Base-by-base conservation (phyloP, 2,888 invertebrate species). In the Lacanobia wlatinum region DNA sequence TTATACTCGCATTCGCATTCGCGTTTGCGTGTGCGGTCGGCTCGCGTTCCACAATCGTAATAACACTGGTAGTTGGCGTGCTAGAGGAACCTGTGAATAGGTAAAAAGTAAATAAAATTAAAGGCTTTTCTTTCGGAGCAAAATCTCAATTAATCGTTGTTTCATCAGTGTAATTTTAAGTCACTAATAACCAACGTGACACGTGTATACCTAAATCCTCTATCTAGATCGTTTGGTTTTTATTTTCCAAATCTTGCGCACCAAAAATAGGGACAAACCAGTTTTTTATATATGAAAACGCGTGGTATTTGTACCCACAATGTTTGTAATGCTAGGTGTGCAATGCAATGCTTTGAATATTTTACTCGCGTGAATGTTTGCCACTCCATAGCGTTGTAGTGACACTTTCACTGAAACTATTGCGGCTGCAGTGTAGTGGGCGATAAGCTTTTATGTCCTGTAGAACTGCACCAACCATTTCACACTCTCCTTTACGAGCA, bases 1-100 rank as follows among this genome's bases (percentile, higher is more conserved):
- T 75, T 14, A 71, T 18, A 6, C 46, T 78, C 2, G 38, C 53
- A 48, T 14, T 64, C 12, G 28, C 53, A 48, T 14, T 64, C 16
- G 48, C 34, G 14, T 16, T 67, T 8, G 53, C 40, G 28, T 21
- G 52, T 34, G 61, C 40, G 28, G 18, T 63, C 50, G 50, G 53
- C 28, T 79, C 78, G 6, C 79, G 79, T 8, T 79, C 79, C 40
- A 63, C 82, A 23, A 66, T 79, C 7, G 79, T 78, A 4, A 72
- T 78, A 14, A 71, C 78, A 18, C 66, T 78, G 48, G 10, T 77
- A 14, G 55, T 56, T 14, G 79, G 55, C 12, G 72, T 82, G 43
- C 56, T 60, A 16, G 82, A 56, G 38, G 78, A 52, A 72, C 63
- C 79, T 79, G 72, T 1, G 5, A 23, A n/a, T n/a, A 2, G 10